These are phyloP conservation scores for Chromis chromis DNA, from an alignment of 2,797 vertebrate genomes.

Conservation along the genomic window DNA sequence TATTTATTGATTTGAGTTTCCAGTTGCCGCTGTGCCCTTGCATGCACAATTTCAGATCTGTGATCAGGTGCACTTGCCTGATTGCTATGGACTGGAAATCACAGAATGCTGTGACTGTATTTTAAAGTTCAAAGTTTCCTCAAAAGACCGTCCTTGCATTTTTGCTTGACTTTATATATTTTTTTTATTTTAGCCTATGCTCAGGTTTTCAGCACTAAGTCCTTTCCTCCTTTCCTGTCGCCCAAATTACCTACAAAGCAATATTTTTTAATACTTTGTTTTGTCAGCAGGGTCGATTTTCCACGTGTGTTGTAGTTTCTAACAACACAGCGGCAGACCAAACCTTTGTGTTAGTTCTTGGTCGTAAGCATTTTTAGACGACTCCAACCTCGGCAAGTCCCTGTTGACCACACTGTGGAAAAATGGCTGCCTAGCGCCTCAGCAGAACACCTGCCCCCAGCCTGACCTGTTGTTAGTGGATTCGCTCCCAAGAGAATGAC, in stretches of 20 bases:
- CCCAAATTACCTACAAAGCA: constrained; percentile 51
- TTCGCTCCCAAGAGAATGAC: constrained; percentile 61
- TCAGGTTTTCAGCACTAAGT: constrained; percentile 23
- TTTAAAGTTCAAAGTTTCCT: constrained; percentile 16
- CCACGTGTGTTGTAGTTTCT: constrained; percentile 45
- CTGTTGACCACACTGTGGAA: constrained; percentile 57
- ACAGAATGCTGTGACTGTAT: constrained; percentile 8
- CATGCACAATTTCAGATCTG: constrained; percentile 50
- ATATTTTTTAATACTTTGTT: constrained; percentile 61
- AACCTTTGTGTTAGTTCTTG: constrained; percentile 49
- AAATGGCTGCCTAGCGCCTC: constrained; percentile 67
- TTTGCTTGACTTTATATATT: neutral
- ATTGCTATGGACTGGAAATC: constrained; percentile 55
- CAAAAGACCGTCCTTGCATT: constrained; percentile 7
- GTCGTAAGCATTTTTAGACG: constrained; percentile 62
- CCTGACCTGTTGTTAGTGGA: constrained; percentile 75
- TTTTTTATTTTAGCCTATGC: constrained; percentile 1
- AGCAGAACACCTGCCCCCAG: constrained; percentile 71
- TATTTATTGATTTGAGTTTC: constrained; percentile 64
- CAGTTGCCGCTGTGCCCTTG: constrained; percentile 36
- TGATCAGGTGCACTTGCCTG: constrained; percentile 59
- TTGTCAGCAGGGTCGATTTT: constrained; percentile 59
- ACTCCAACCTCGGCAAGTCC: constrained; percentile 47
- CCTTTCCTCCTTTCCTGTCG: constrained; percentile 39
- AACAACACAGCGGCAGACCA: constrained; percentile 44